phyloP scores from a whole-genome alignment of 2,888 invertebrate genomes.

The Athalia circularis region DNA sequence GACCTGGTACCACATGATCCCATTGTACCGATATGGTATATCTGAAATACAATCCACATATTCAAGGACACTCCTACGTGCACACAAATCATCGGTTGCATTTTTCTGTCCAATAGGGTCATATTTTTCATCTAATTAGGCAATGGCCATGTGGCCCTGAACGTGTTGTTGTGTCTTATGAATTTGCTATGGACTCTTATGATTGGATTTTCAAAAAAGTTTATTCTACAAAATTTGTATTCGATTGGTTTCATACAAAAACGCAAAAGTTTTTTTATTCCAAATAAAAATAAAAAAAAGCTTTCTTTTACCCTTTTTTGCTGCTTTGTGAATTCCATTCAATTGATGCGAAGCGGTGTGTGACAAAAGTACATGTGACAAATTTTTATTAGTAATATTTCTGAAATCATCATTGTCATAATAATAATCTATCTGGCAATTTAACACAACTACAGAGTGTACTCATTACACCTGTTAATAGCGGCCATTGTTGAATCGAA shows the following conservation, averaged over 20 bases:
- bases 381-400: not conserved
- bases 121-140: too few relatives aligned
- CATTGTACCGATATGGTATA: slow-evolving; percentile 75
- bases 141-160: too few relatives aligned
- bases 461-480: slow-evolving; percentile 33
- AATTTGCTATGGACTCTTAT: too few relatives aligned
- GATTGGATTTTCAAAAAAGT: too few relatives aligned
- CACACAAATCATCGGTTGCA: not conserved
- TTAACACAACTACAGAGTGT: not conserved
- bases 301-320: not conserved
- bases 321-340: not conserved
- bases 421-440: too few relatives aligned
- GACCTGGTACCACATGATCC: slow-evolving; percentile 75
- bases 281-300: not conserved
- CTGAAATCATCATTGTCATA: too few relatives aligned
- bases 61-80: not conserved
- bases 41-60: slow-evolving; percentile 63
- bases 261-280: too few relatives aligned
- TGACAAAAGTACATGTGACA: not conserved
- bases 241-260: too few relatives aligned
- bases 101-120: not conserved
- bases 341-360: not conserved
- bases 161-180: too few relatives aligned
- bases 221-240: too few relatives aligned
- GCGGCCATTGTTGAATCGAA: slow-evolving; percentile 52